Evolutionary conservation across 2,888 invertebrate genomes (phyloP).

Genomic region (Ennomos quercinarius): DNA sequence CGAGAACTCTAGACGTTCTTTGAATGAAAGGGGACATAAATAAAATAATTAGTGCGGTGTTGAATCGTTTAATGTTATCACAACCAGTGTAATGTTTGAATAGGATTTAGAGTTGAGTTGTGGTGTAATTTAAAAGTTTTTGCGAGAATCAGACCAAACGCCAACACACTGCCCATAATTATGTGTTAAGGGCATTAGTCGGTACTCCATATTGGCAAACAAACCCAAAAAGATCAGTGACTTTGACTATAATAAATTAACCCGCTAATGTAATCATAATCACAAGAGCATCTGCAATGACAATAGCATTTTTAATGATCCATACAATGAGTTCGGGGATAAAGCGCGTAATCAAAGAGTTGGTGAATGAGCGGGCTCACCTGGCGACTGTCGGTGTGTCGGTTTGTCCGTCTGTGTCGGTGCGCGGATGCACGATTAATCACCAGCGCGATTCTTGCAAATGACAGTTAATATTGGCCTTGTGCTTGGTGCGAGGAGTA

Average conservation of each 20-base stretch:
- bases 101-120: slow-evolving; percentile 39
- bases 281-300: slow-evolving; percentile 16
- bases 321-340: slow-evolving; percentile 22
- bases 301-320: slow-evolving; percentile 39
- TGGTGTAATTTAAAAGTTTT: slow-evolving; percentile 33
- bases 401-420: slow-evolving; percentile 47
- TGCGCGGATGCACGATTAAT: slow-evolving; percentile 59
- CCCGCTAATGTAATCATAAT: slow-evolving; percentile 32
- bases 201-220: too few species aligned
- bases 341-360: too few species aligned
- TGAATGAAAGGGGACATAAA: slow-evolving; percentile 55
- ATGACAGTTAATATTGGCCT: slow-evolving; percentile 70
- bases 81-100: slow-evolving; percentile 63
- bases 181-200: too few species aligned
- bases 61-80: slow-evolving; percentile 68
- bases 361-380: slow-evolving; percentile 40
- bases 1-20: slow-evolving; percentile 37
- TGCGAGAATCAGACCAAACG: too few species aligned
- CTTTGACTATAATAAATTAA: slow-evolving; percentile 50
- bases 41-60: slow-evolving; percentile 81
- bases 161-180: too few species aligned
- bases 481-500: slow-evolving; percentile 33
- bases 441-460: slow-evolving; percentile 65
- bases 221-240: too few species aligned
- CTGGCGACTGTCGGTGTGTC: slow-evolving; percentile 21